These are phyloP conservation scores for Nymphalis io DNA, from an alignment of 1,140 invertebrate species.

Conservation along the genomic window DNA sequence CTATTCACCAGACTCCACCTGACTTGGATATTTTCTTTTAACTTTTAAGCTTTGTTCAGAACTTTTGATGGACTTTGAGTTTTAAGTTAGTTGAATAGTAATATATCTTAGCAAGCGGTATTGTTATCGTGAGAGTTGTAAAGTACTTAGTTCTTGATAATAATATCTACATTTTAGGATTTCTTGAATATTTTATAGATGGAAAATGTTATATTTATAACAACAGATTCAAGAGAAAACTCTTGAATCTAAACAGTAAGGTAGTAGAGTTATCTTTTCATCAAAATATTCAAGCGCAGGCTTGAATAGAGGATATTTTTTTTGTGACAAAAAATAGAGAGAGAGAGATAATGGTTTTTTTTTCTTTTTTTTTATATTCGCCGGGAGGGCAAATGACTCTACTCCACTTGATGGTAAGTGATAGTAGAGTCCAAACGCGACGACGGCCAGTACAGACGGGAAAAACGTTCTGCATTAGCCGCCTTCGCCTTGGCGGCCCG, in stretches of 20 bases:
- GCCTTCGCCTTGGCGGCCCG: too few relatives aligned
- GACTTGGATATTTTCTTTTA: constrained; percentile 78
- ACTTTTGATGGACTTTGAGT: constrained; percentile 78
- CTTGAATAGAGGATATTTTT: not conserved
- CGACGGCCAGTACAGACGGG: too few relatives aligned
- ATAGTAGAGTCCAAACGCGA: too few relatives aligned
- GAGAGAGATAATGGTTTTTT: too few relatives aligned
- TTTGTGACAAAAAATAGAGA: too few relatives aligned
- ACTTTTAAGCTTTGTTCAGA: constrained; percentile 77
- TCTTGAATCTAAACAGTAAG: too few relatives aligned
- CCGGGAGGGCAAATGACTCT: too few relatives aligned
- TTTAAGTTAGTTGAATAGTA: constrained; percentile 80
- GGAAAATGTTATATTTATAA: not conserved
- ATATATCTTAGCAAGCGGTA: constrained; percentile 64
- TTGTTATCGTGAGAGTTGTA: constrained; percentile 36
- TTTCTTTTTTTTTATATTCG: too few relatives aligned
- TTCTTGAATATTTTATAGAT: not conserved
- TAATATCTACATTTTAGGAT: not conserved
- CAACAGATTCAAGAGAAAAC: too few relatives aligned
- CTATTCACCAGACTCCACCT: constrained; percentile 73
- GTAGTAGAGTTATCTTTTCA: too few relatives aligned
- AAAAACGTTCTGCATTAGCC: too few relatives aligned
- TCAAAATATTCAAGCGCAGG: not conserved
- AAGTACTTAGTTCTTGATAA: constrained; percentile 21
- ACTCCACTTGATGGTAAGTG: too few relatives aligned